A percentile compares a stretch with the other conserved stretches of the same genome.
Evolutionary conservation across 2,797 vertebrate genomes (phyloP).

Genomic region (Channallabes apus): DNA sequence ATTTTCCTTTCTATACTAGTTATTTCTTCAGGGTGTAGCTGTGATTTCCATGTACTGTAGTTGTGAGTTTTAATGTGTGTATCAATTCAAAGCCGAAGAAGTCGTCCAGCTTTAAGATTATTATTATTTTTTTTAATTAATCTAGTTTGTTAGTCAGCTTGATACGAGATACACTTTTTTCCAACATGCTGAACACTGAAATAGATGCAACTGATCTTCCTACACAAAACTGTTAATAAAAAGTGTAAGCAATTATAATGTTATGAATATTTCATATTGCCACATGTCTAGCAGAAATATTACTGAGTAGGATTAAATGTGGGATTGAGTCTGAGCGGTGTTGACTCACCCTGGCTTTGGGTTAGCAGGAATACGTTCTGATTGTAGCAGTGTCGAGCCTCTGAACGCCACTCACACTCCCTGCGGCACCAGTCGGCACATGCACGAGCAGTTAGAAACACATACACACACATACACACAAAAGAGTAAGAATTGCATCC

Average conservation of each 20-base stretch:
- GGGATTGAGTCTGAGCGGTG: neutral
- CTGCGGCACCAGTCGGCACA: conserved; percentile 37
- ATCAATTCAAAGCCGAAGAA: neutral
- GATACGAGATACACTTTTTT: neutral
- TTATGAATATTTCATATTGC: neutral
- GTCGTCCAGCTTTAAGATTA: neutral
- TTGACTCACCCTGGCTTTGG: conserved; percentile 58
- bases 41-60: neutral
- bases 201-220: too few relatives aligned
- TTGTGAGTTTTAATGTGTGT: neutral
- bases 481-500: neutral
- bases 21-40: neutral
- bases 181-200: neutral
- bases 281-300: neutral
- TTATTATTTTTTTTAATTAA: neutral
- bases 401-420: conserved; percentile 79
- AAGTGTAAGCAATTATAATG: neutral
- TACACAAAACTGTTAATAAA: neutral
- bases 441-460: conserved; percentile 37
- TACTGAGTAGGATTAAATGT: neutral
- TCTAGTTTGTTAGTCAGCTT: neutral
- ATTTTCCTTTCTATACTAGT: too few relatives aligned
- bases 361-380: conserved; percentile 99
- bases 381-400: conserved; percentile 95
- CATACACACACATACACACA: conserved; percentile 7